Conservation (phyloP, 2,113 vertebrate species). For the Tachuris rubrigastra region DNA sequence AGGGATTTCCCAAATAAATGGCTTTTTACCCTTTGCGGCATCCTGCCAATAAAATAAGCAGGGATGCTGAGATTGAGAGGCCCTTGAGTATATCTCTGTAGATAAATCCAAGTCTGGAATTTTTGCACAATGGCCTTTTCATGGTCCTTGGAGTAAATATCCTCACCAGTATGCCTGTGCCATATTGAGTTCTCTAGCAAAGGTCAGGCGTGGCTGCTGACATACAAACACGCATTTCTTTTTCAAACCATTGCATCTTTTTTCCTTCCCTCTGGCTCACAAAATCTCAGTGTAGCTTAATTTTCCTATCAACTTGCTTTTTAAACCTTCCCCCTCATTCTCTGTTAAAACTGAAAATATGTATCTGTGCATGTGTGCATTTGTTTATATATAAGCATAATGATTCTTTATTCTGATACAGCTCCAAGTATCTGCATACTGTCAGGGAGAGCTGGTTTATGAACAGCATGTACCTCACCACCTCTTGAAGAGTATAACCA, state of each 20-base stretch:
- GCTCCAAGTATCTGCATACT: background rate
- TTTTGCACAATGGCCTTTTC: background rate
- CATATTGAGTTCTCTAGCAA: background rate
- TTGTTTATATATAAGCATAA: slow-evolving; percentile 27
- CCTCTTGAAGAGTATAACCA: background rate
- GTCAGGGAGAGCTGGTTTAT: background rate
- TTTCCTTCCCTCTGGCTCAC: background rate
- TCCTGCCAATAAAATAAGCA: background rate
- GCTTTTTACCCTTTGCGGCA: background rate
- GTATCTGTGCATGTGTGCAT: background rate
- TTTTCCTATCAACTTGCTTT: background rate
- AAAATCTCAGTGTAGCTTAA: background rate
- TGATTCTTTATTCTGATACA: background rate
- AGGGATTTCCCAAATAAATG: background rate
- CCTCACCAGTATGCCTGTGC: background rate
- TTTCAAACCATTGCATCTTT: background rate
- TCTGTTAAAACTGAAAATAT: background rate
- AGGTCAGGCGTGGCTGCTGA: background rate
- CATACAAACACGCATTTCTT: background rate
- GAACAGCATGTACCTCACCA: background rate
- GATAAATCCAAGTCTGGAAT: background rate
- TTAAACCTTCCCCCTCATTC: background rate
- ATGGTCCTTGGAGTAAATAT: background rate
- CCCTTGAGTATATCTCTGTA: background rate
- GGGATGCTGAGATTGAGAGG: background rate